These are phyloP conservation scores for Hydroisotoma schaefferi DNA, from an alignment of 2,888 invertebrate genomes.

Conservation along the genomic window DNA sequence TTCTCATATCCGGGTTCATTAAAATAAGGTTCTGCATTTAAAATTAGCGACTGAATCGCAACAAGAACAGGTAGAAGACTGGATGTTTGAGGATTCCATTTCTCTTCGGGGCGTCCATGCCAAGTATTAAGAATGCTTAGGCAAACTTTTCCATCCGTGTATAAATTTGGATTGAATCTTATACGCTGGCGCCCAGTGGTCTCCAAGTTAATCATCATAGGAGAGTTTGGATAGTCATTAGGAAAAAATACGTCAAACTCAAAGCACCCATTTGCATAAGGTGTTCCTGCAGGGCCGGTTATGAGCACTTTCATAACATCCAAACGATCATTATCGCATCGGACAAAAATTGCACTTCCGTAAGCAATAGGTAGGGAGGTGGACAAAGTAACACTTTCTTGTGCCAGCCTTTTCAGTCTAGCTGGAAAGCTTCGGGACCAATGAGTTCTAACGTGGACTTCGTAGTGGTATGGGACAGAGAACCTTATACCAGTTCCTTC, in stretches of 20 bases:
- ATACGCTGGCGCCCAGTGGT: constrained; percentile 84
- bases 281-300: constrained; percentile 85
- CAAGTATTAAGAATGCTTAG: constrained; percentile 92
- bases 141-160: constrained; percentile 93
- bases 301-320: constrained; percentile 84
- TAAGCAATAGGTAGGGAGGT: constrained; percentile 87
- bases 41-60: constrained; percentile 85
- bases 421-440: constrained; percentile 82
- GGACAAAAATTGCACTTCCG: constrained; percentile 84
- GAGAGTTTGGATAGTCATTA: constrained; percentile 67
- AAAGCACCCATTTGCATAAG: constrained; percentile 88
- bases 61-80: constrained; percentile 82
- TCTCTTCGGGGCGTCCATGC: constrained; percentile 94
- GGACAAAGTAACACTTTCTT: constrained; percentile 89
- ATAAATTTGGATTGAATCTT: constrained; percentile 88
- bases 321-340: constrained; percentile 87
- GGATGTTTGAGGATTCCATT: constrained; percentile 94
- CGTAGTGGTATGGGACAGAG: constrained; percentile 84
- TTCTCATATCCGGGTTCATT: constrained; percentile 93
- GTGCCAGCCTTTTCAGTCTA: constrained; percentile 85
- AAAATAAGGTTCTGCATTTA: constrained; percentile 90
- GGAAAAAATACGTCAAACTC: constrained; percentile 86
- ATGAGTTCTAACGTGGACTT: constrained; percentile 77
- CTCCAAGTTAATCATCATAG: constrained; percentile 74
- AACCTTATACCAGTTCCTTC: constrained; percentile 71